phyloP scores from a whole-genome alignment of 1,140 invertebrate species.

The Lamellibrachia luymesi region DNA sequence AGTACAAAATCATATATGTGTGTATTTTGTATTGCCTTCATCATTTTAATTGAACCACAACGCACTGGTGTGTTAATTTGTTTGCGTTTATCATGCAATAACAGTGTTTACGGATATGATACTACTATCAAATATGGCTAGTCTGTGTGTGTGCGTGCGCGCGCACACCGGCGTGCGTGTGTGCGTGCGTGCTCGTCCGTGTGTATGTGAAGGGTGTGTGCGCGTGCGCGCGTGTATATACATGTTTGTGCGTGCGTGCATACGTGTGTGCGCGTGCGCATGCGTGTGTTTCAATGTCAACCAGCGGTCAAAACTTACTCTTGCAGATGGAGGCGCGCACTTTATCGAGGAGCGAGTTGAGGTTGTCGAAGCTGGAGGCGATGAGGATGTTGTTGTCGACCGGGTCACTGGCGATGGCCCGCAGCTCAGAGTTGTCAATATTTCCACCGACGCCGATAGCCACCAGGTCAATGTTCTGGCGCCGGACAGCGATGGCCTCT shows the following conservation, averaged over 20 bases:
- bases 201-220: not conserved
- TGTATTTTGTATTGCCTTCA: no score
- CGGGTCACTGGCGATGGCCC: conserved; percentile 20
- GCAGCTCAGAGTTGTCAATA: not conserved
- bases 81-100: no score
- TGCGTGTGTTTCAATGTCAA: no score
- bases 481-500: conserved; percentile 11
- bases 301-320: conserved; percentile 5
- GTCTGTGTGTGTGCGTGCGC: no score
- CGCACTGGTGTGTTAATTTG: no score
- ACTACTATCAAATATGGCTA: no score
- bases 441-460: conserved; percentile 13
- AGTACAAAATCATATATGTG: not conserved
- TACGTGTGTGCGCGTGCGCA: conserved; percentile 4
- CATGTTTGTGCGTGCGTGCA: not conserved
- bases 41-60: no score
- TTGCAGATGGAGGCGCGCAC: conserved; percentile 18
- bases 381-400: not conserved
- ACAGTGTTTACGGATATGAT: no score
- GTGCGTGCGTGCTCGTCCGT: not conserved
- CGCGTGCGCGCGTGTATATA: not conserved
- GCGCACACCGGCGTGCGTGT: no score
- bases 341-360: conserved; percentile 6
- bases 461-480: conserved; percentile 7
- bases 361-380: conserved; percentile 1